Evolutionary conservation across 1,140 invertebrate species (phyloP).

Genomic region (Ectropis grisescens): DNA sequence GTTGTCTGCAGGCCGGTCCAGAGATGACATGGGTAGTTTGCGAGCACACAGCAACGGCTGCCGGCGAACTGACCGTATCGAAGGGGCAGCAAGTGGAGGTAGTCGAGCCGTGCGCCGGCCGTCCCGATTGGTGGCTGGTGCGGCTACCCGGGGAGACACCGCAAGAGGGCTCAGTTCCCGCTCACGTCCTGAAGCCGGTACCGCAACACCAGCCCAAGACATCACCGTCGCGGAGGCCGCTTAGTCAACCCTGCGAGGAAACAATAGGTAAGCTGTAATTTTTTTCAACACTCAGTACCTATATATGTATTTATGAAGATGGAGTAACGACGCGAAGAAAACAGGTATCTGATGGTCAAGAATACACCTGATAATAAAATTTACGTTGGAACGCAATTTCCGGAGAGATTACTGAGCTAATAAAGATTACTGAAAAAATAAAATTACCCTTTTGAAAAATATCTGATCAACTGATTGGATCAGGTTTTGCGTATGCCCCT

Average conservation of each 20-base stretch:
- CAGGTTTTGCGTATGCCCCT: no score
- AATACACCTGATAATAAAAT: no score
- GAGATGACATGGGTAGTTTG: conserved; percentile 91
- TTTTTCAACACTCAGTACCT: no score
- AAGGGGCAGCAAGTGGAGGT: conserved; percentile 95
- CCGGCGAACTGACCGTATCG: conserved; percentile 81
- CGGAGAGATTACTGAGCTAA: no score
- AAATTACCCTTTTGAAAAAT: no score
- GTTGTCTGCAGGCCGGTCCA: conserved; percentile 25
- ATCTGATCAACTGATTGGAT: no score
- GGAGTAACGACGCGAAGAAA: no score
- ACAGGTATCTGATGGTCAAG: no score
- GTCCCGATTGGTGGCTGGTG: conserved; percentile 76
- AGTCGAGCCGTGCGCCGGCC: conserved; percentile 76
- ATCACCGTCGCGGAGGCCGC: conserved; percentile 72
- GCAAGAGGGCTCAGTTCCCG: conserved; percentile 86
- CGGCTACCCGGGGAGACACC: conserved; percentile 73
- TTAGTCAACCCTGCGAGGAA: conserved; percentile 45
- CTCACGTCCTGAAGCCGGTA: conserved; percentile 83
- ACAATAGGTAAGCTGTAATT: conserved; percentile 30
- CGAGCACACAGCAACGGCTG: conserved; percentile 80
- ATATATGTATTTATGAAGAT: no score
- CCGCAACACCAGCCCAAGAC: conserved; percentile 72
- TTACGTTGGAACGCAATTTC: no score
- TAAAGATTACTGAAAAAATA: no score